phyloP scores from a whole-genome alignment of 1,140 invertebrate species.

The Pteromalus puparum region DNA sequence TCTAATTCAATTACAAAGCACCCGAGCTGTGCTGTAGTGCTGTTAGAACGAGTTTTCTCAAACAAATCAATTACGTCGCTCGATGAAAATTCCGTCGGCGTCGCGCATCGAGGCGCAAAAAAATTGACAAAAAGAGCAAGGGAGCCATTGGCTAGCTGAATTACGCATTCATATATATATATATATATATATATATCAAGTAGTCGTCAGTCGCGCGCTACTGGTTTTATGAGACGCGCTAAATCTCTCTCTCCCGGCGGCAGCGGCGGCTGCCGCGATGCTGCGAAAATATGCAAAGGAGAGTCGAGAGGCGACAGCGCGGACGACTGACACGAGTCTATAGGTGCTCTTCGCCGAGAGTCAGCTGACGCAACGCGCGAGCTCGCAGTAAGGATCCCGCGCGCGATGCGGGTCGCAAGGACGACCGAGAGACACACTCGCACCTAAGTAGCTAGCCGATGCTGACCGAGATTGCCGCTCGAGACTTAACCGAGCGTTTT shows the following conservation, averaged over 20 bases:
- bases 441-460: too few species aligned
- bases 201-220: neutral
- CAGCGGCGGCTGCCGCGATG: neutral
- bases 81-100: constrained; percentile 19
- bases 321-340: neutral
- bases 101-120: neutral
- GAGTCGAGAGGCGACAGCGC: constrained; percentile 25
- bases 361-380: constrained; percentile 24
- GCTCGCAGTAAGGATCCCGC: too few species aligned
- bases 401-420: constrained; percentile 6
- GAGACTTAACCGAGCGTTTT: neutral
- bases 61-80: constrained; percentile 39
- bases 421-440: neutral
- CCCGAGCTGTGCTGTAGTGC: neutral
- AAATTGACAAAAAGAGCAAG: neutral
- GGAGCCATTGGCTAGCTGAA: neutral
- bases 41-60: constrained; percentile 28
- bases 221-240: constrained; percentile 16
- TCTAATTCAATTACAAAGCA: constrained; percentile 13
- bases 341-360: neutral
- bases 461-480: too few species aligned
- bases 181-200: too few species aligned
- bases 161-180: constrained; percentile 37
- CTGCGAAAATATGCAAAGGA: constrained; percentile 40
- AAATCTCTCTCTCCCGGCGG: neutral